phyloP scores from a whole-genome alignment of 1,140 invertebrate species.

The Drosophila elegans region DNA sequence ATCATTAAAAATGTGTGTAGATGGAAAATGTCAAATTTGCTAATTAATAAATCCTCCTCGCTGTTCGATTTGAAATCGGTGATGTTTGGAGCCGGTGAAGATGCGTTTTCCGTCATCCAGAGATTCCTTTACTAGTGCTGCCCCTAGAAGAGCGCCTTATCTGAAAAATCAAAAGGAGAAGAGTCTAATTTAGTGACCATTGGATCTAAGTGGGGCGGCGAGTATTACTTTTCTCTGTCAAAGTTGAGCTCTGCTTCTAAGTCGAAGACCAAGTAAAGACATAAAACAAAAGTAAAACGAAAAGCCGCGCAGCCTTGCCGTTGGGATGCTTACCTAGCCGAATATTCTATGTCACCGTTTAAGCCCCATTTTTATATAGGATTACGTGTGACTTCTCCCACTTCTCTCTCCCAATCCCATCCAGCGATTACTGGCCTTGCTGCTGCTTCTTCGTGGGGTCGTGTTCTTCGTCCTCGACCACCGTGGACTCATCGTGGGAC shows the following conservation, averaged over 20 bases:
- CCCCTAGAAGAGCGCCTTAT: constrained; percentile 33
- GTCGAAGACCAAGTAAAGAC: constrained; percentile 53
- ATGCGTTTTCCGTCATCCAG: constrained; percentile 1
- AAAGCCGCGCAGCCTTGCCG: constrained; percentile 64
- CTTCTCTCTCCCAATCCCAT: constrained; percentile 31
- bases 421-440: constrained; percentile 44
- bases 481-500: constrained; percentile 74
- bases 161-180: constrained; percentile 22
- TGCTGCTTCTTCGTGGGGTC: constrained; percentile 46
- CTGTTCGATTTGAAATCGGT: constrained; percentile 48
- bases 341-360: constrained; percentile 68
- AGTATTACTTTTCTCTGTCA: constrained; percentile 63
- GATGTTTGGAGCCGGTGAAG: constrained; percentile 45
- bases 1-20: constrained; percentile 69
- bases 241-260: constrained; percentile 78
- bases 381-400: constrained; percentile 36
- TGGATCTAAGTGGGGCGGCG: constrained; percentile 16
- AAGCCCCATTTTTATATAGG: constrained; percentile 56
- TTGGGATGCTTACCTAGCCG: constrained; percentile 75
- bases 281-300: constrained; percentile 59
- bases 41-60: constrained; percentile 50
- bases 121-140: background rate
- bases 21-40: constrained; percentile 70
- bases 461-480: constrained; percentile 67
- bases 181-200: background rate